phyloP scores from a whole-genome alignment of 2,113 vertebrate species.

The Gallinago paraguaiae region DNA sequence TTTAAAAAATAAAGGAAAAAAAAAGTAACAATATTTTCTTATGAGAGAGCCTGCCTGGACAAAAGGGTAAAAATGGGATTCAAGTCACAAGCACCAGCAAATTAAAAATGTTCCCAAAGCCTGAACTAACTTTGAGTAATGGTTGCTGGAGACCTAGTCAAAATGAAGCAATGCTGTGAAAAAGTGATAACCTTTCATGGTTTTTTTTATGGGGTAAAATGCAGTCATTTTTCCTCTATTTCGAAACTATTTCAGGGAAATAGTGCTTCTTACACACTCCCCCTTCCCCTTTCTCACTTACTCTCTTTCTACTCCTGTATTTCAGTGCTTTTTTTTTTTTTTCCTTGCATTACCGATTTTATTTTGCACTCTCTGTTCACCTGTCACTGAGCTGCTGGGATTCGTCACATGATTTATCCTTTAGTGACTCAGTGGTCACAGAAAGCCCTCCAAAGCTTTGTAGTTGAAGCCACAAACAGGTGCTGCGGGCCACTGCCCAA shows the following conservation, averaged over 20 bases:
- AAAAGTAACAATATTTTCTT: neutral
- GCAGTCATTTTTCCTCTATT: neutral
- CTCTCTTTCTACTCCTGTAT: neutral
- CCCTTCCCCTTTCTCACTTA: neutral
- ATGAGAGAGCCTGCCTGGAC: neutral
- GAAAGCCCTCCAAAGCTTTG: neutral
- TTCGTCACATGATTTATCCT: neutral
- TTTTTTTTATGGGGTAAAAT: neutral
- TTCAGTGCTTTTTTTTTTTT: neutral
- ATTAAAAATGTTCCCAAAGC: neutral
- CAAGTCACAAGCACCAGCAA: neutral
- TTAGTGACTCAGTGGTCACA: neutral
- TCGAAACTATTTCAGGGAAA: neutral
- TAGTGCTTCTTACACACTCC: neutral
- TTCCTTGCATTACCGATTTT: neutral
- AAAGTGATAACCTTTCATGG: neutral
- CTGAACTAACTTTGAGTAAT: neutral
- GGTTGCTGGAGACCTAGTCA: neutral
- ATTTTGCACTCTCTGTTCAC: neutral
- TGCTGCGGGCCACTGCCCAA: neutral
- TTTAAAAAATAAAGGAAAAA: neutral
- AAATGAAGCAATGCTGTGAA: neutral
- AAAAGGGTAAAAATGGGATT: constrained; percentile 23
- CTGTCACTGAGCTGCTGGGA: neutral
- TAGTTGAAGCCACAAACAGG: neutral